phyloP scores from a whole-genome alignment of 2,888 invertebrate genomes.

The Athetis lepigone region DNA sequence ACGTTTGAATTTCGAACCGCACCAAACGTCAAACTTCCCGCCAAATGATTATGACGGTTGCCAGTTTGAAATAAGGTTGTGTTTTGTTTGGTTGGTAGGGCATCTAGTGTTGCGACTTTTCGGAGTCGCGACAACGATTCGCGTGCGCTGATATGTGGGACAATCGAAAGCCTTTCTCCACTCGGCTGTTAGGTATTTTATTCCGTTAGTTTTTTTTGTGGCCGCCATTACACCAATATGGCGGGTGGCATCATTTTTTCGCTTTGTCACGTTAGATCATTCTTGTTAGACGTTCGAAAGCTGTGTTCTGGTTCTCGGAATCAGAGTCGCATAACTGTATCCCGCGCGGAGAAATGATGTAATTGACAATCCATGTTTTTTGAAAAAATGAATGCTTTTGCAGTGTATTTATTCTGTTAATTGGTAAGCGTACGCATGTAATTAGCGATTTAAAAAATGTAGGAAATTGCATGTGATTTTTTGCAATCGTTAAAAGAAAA shows the following conservation, averaged over 20 bases:
- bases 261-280: constrained; percentile 91
- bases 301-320: constrained; percentile 82
- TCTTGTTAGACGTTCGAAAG: constrained; percentile 89
- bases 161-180: constrained; percentile 91
- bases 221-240: constrained; percentile 88
- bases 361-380: constrained; percentile 74
- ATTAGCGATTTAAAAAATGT: constrained; percentile 29
- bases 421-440: constrained; percentile 21
- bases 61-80: constrained; percentile 73
- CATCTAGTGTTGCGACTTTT: constrained; percentile 77
- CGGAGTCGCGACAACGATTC: constrained; percentile 78
- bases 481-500: constrained; percentile 32
- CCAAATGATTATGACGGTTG: constrained; percentile 78
- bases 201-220: constrained; percentile 90
- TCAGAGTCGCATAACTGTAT: constrained; percentile 87
- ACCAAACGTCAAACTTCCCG: constrained; percentile 77
- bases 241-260: constrained; percentile 89
- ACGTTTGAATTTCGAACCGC: constrained; percentile 75
- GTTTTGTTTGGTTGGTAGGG: constrained; percentile 67
- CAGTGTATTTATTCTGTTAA: constrained; percentile 28
- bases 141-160: constrained; percentile 89
- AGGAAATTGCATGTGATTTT: constrained; percentile 47
- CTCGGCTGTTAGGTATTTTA: constrained; percentile 88
- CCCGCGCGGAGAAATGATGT: constrained; percentile 81
- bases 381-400: constrained; percentile 23